A percentile compares a stretch with the other conserved stretches of the same genome.
Conservation (phyloP, 92 coral and sea anemone genomes). For the Phymanthus crucifer region DNA sequence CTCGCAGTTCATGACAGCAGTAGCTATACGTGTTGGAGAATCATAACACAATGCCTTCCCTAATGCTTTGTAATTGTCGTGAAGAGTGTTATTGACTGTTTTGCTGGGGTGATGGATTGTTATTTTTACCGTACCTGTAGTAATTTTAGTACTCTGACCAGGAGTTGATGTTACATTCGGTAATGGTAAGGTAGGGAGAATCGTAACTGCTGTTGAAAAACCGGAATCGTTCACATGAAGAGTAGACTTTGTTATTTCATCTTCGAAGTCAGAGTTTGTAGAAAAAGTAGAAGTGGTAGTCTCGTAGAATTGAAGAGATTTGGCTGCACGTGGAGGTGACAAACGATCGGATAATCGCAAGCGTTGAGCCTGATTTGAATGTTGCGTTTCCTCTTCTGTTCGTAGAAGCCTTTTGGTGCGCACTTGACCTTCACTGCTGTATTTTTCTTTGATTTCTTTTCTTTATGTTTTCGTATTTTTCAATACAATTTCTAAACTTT, state of each 20-base stretch:
- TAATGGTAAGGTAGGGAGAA: constrained; percentile 23
- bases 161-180: constrained; percentile 27
- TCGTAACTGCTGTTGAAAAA: background rate
- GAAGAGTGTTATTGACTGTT: constrained; percentile 36
- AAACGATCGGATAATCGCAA: no score
- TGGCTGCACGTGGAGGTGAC: constrained; percentile 41
- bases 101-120: constrained; percentile 48
- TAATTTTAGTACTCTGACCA: constrained; percentile 5
- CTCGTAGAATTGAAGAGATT: constrained; percentile 28
- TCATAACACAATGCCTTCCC: constrained; percentile 46
- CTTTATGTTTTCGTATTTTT: constrained; percentile 25
- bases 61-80: constrained; percentile 26
- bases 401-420: no score
- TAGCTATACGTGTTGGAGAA: constrained; percentile 46
- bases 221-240: background rate
- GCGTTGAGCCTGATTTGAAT: constrained; percentile 13
- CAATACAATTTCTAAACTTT: constrained; percentile 18
- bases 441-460: constrained; percentile 31
- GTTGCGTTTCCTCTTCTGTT: no score
- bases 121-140: constrained; percentile 22
- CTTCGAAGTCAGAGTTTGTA: background rate
- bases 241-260: background rate
- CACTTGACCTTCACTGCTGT: constrained; percentile 22
- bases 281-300: constrained; percentile 60
- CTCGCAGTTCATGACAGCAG: constrained; percentile 55